Conservation (phyloP, 2,888 invertebrate genomes). For the Philaethria dido region DNA sequence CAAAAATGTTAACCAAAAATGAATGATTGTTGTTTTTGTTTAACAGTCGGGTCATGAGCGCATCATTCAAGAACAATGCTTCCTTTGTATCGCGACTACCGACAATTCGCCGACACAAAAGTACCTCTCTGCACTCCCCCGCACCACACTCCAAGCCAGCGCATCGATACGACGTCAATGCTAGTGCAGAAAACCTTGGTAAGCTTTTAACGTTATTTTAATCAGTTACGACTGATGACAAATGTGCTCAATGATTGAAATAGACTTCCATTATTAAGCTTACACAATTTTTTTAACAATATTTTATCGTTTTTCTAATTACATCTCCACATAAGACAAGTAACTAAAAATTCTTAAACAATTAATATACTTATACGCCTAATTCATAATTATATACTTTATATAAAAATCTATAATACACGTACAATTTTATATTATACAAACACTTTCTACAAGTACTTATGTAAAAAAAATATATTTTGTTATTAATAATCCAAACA, state of each 20-base stretch:
- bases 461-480: not conserved
- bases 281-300: conserved; percentile 38
- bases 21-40: conserved; percentile 50
- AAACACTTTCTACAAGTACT: not conserved
- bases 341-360: conserved; percentile 34
- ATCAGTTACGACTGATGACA: conserved; percentile 31
- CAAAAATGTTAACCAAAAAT: conserved; percentile 16
- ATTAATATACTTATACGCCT: conserved; percentile 17
- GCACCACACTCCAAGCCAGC: conserved; percentile 86
- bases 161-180: conserved; percentile 88
- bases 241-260: conserved; percentile 40
- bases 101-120: conserved; percentile 92
- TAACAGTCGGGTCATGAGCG: conserved; percentile 87
- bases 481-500: not conserved
- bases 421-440: not conserved
- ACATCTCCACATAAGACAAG: conserved; percentile 42
- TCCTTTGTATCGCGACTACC: conserved; percentile 96
- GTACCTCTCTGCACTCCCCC: conserved; percentile 90
- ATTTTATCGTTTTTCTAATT: conserved; percentile 35
- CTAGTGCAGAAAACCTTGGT: conserved; percentile 91
- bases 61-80: conserved; percentile 96
- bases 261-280: conserved; percentile 36
- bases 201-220: conserved; percentile 53
- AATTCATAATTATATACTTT: not conserved
- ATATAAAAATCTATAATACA: not conserved